Percentiles rank a stretch among this genome's conserved stretches.
Evolutionary conservation across 2,113 vertebrate genomes (phyloP).

Genomic region (Apistogramma diplotaenia): DNA sequence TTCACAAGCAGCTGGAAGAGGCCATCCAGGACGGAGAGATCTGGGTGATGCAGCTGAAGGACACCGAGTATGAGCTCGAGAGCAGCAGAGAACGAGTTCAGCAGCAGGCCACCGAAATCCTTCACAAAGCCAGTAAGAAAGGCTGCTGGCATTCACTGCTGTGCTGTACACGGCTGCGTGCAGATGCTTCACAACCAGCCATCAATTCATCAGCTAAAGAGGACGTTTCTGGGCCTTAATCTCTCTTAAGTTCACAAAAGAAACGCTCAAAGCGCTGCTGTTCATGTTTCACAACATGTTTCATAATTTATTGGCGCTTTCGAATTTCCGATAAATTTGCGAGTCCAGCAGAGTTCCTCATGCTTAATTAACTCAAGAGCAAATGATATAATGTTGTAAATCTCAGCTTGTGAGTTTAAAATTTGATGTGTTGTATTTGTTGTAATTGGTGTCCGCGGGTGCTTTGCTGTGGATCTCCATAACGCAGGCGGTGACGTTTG

Average conservation of each 20-base stretch:
- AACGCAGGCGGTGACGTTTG: not conserved
- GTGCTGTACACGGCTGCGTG: not conserved
- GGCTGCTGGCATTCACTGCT: not conserved
- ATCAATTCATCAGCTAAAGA: not conserved
- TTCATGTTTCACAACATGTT: not conserved
- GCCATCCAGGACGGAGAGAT: conserved; percentile 91
- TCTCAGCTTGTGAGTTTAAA: not conserved
- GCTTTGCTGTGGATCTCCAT: not conserved
- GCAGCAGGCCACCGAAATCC: conserved; percentile 92
- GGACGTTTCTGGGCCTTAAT: not conserved
- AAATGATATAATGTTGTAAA: not conserved
- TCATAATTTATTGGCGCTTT: not conserved
- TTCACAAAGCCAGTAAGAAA: conserved; percentile 88
- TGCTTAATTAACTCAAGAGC: not conserved
- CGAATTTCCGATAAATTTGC: not conserved
- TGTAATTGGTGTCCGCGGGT: not conserved
- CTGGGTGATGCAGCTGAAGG: conserved; percentile 92
- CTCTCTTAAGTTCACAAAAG: not conserved
- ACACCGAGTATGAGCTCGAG: conserved; percentile 92
- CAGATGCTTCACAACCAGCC: not conserved
- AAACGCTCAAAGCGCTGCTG: not conserved
- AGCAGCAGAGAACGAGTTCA: conserved; percentile 89
- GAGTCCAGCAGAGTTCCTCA: not conserved
- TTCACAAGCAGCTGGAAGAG: conserved; percentile 95
- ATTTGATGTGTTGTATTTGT: not conserved